These are phyloP conservation scores for Schizotus pectinicornis DNA, from an alignment of 2,888 invertebrate species.

Conservation along the genomic window DNA sequence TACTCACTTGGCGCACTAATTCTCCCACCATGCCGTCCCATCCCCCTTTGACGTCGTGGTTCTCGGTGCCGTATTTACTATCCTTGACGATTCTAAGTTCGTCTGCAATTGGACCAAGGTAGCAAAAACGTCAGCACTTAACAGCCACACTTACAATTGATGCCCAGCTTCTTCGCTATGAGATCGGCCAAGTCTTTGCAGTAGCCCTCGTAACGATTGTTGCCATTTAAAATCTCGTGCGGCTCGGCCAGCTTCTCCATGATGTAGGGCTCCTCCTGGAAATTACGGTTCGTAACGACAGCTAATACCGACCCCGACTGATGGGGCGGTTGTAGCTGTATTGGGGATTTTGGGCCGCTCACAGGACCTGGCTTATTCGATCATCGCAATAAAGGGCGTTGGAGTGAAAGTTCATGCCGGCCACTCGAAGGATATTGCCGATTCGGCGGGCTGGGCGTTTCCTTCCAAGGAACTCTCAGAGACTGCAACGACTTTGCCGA, in stretches of 20 bases:
- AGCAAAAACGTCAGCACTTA: too few species aligned
- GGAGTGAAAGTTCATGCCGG: too few species aligned
- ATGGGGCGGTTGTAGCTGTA: too few species aligned
- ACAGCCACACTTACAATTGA: slow-evolving; percentile 77
- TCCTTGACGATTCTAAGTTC: slow-evolving; percentile 86
- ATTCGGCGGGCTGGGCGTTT: too few species aligned
- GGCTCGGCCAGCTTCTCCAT: slow-evolving; percentile 75
- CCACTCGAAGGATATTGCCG: too few species aligned
- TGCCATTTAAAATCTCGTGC: slow-evolving; percentile 70
- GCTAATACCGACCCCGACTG: neutral
- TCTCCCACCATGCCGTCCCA: slow-evolving; percentile 92
- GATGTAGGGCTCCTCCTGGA: slow-evolving; percentile 85
- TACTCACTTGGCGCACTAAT: slow-evolving; percentile 80
- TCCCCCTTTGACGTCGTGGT: slow-evolving; percentile 73
- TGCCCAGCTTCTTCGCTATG: slow-evolving; percentile 79
- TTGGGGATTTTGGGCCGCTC: too few species aligned
- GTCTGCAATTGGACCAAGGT: slow-evolving; percentile 64
- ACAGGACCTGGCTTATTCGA: too few species aligned
- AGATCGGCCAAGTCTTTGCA: slow-evolving; percentile 90
- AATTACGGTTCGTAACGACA: slow-evolving; percentile 21
- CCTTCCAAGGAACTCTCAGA: too few species aligned
- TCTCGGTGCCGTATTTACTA: slow-evolving; percentile 82
- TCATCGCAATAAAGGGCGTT: too few species aligned
- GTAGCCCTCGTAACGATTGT: slow-evolving; percentile 87
- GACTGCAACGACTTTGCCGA: too few species aligned